A percentile compares a stretch with the other conserved stretches of the same genome.
These are phyloP conservation scores for Myotis daubentonii DNA, from an alignment of 2,797 vertebrate genomes.

Conservation along the genomic window DNA sequence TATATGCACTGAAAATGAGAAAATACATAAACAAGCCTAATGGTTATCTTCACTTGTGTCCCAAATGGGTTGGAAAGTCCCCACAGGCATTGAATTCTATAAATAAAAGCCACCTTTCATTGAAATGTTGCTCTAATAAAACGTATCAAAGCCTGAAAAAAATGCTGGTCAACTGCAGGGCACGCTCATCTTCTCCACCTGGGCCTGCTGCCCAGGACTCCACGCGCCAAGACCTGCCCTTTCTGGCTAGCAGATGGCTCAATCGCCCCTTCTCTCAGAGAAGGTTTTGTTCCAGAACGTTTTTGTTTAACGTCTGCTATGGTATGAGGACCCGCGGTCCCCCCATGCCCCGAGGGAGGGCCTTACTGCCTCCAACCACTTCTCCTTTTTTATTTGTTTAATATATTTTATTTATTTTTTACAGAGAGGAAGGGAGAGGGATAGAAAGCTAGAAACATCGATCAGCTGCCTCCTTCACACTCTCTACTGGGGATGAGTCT, in stretches of 20 bases:
- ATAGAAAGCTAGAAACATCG: too few relatives aligned
- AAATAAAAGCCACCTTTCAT: constrained; percentile 55
- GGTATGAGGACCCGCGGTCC: background rate
- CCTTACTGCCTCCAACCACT: background rate
- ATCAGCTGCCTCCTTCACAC: too few relatives aligned
- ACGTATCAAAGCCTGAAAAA: background rate
- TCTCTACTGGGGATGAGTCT: too few relatives aligned
- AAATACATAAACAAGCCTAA: constrained; percentile 8
- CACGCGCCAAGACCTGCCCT: background rate
- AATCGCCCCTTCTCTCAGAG: background rate
- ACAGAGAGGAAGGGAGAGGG: too few relatives aligned
- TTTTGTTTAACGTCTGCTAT: background rate
- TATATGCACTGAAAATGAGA: constrained; percentile 63
- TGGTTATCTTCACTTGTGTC: constrained; percentile 9
- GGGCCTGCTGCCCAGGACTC: background rate
- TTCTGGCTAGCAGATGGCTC: background rate
- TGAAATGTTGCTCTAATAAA: constrained; percentile 63
- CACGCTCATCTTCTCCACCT: background rate
- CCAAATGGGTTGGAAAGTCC: background rate
- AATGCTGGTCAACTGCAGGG: background rate
- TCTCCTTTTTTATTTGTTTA: background rate
- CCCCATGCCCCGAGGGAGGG: background rate
- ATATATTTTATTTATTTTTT: too few relatives aligned
- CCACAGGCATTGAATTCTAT: constrained; percentile 18
- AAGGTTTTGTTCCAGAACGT: background rate